Conservation (phyloP, 2,113 vertebrate genomes). For the Otocyon megalotis region DNA sequence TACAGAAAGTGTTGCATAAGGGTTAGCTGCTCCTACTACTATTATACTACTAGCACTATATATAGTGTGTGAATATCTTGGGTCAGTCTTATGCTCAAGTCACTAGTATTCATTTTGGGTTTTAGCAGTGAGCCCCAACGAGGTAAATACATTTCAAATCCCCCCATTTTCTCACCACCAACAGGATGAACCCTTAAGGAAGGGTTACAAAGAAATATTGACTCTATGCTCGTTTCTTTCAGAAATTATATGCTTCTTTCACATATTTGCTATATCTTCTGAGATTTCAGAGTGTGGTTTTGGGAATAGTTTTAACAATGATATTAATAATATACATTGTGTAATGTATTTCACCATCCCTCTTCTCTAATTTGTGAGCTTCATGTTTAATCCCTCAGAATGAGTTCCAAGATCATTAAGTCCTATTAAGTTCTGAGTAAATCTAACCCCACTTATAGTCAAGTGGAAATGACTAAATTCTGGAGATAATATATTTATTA, state of each 20-base stretch:
- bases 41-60: background rate
- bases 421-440: background rate
- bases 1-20: background rate
- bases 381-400: background rate
- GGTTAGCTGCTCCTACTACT: background rate
- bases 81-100: background rate
- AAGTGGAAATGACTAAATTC: background rate
- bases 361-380: background rate
- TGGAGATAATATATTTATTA: background rate
- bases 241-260: background rate
- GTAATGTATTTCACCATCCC: background rate
- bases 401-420: background rate
- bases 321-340: background rate
- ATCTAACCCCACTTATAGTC: background rate
- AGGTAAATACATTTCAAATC: background rate
- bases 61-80: background rate
- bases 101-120: background rate
- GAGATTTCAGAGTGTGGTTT: background rate
- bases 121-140: background rate
- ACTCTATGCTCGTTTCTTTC: background rate
- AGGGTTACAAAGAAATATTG: background rate
- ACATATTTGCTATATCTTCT: background rate
- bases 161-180: background rate
- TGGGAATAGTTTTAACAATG: background rate
- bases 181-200: background rate